Conservation (phyloP, 2,888 invertebrate species). For the Parnassius apollo region DNA sequence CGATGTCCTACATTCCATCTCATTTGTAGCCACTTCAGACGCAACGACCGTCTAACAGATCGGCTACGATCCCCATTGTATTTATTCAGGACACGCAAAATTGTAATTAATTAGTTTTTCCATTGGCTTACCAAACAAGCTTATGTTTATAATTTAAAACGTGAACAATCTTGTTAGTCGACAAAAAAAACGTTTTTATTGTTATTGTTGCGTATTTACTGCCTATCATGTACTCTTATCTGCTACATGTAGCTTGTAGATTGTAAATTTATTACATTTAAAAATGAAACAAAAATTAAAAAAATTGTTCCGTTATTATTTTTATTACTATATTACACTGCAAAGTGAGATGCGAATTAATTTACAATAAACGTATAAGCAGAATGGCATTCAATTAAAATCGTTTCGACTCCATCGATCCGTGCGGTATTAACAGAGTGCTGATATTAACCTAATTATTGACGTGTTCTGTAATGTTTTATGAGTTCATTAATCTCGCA, state of each 20-base stretch:
- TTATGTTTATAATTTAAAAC: too few species aligned
- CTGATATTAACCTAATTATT: conserved; percentile 54
- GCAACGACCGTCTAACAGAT: conserved; percentile 27
- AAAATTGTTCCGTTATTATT: too few species aligned
- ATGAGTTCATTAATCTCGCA: conserved; percentile 38
- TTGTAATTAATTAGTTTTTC: conserved; percentile 24
- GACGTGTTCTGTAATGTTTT: conserved; percentile 51
- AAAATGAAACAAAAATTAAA: too few species aligned
- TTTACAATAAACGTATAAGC: conserved; percentile 22
- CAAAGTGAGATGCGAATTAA: conserved; percentile 11
- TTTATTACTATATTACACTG: neutral
- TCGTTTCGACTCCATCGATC: conserved; percentile 40
- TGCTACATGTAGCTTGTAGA: too few species aligned
- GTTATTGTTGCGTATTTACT: too few species aligned
- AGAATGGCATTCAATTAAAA: conserved; percentile 46
- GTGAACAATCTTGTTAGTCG: too few species aligned
- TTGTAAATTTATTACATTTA: too few species aligned
- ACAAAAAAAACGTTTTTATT: too few species aligned
- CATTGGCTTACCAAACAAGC: too few species aligned
- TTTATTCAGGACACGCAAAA: conserved; percentile 32
- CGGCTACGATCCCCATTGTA: conserved; percentile 26
- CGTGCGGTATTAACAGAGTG: conserved; percentile 33
- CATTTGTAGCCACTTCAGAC: conserved; percentile 38
- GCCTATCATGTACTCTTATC: too few species aligned
- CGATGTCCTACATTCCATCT: conserved; percentile 49